Conservation (phyloP, 2,113 vertebrate species). For the Osmerus eperlanus region DNA sequence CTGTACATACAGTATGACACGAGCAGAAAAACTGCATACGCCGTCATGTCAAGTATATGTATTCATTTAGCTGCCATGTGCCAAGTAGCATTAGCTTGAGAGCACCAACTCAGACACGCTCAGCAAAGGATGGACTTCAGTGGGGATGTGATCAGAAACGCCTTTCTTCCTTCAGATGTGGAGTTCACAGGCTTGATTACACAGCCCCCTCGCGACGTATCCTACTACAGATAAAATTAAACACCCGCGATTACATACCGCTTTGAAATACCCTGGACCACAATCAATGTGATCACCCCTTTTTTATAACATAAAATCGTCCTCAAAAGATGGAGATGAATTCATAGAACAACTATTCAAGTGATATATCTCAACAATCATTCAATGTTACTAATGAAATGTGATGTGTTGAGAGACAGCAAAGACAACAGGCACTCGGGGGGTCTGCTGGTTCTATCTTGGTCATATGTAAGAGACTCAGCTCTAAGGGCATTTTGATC, state of each 20-base stretch:
- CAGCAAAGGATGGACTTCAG: conserved; percentile 63
- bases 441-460: conserved; percentile 45
- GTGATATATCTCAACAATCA: conserved; percentile 49
- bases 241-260: conserved; percentile 63
- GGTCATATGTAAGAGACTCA: conserved; percentile 54
- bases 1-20: conserved; percentile 12
- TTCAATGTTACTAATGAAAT: conserved; percentile 59
- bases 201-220: conserved; percentile 63
- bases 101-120: conserved; percentile 42
- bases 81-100: conserved; percentile 32
- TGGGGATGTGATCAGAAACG: conserved; percentile 67
- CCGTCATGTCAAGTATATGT: conserved; percentile 44
- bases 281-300: conserved; percentile 61
- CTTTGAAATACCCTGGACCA: conserved; percentile 72
- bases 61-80: conserved; percentile 39
- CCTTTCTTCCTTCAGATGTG: conserved; percentile 70
- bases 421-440: conserved; percentile 55
- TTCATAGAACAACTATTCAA: conserved; percentile 53
- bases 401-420: conserved; percentile 55
- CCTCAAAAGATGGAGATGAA: conserved; percentile 62
- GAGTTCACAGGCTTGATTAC: conserved; percentile 74
- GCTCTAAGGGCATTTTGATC: conserved; percentile 52
- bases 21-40: conserved; percentile 23
- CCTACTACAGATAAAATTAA: conserved; percentile 74
- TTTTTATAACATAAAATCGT: conserved; percentile 51